These are phyloP conservation scores for Sarcophaga caerulescens DNA, from an alignment of 2,888 invertebrate species.

Conservation along the genomic window DNA sequence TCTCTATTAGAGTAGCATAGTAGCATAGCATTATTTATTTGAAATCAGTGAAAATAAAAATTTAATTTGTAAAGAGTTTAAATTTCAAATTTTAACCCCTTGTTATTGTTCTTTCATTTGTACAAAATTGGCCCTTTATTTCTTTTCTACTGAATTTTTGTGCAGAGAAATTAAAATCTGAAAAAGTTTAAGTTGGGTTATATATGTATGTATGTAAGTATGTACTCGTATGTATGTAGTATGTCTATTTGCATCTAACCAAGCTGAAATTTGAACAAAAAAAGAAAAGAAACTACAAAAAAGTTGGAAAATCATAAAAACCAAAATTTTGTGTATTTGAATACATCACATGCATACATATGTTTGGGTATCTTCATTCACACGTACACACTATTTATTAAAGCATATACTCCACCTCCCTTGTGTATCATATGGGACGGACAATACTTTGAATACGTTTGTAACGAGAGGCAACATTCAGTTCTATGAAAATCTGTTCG, in stretches of 20 bases:
- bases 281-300: slow-evolving; percentile 53
- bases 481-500: neutral
- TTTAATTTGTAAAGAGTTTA: no score
- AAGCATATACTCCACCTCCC: neutral
- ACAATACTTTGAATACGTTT: slow-evolving; percentile 22
- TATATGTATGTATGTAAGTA: neutral
- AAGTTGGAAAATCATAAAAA: slow-evolving; percentile 52
- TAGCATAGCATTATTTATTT: no score
- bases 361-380: neutral
- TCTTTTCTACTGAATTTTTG: neutral
- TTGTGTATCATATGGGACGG: slow-evolving; percentile 17
- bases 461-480: neutral
- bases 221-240: neutral
- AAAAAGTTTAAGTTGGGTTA: slow-evolving; percentile 50
- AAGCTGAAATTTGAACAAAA: slow-evolving; percentile 42
- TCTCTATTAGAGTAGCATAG: no score
- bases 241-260: slow-evolving; percentile 18
- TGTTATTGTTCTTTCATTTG: no score
- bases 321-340: slow-evolving; percentile 48
- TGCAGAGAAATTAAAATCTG: slow-evolving; percentile 32
- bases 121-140: no score
- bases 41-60: no score
- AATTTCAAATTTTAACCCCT: no score
- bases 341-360: slow-evolving; percentile 16
- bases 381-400: neutral